Conservation (phyloP, 1,140 invertebrate species). For the Drosophila chauvacae region DNA sequence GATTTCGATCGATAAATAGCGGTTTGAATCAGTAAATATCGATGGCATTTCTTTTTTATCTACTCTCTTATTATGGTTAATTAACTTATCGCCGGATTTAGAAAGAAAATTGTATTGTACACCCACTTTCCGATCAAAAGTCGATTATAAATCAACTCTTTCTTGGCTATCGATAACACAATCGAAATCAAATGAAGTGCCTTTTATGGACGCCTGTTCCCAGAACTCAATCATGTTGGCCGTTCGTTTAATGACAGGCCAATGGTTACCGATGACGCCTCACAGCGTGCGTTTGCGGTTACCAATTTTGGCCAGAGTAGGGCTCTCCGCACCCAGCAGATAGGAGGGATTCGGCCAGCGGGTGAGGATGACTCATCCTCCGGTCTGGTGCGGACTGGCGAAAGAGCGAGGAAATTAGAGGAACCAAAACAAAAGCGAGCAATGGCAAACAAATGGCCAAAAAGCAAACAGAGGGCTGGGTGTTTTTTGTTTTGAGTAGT, state of each 20-base stretch:
- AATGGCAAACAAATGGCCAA: slow-evolving; percentile 51
- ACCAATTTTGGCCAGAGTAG: slow-evolving; percentile 15
- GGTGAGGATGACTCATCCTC: slow-evolving; percentile 18
- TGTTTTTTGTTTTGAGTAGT: slow-evolving; percentile 8
- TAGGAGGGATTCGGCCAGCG: background rate
- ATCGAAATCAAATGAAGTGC: background rate
- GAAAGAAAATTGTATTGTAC: background rate
- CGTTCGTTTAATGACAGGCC: background rate
- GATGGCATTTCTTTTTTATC: background rate
- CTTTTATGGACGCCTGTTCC: slow-evolving; percentile 3
- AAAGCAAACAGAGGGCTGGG: slow-evolving; percentile 43
- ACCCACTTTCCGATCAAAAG: too few relatives aligned
- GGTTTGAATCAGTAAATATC: background rate
- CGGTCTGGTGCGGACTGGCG: background rate
- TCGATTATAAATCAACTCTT: background rate
- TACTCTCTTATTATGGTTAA: background rate
- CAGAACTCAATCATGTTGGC: slow-evolving; percentile 13
- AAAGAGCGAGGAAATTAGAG: slow-evolving; percentile 5
- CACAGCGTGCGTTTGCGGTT: background rate
- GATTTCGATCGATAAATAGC: too few relatives aligned
- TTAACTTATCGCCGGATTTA: background rate
- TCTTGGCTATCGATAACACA: background rate
- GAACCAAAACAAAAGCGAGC: slow-evolving; percentile 50
- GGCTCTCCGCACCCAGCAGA: slow-evolving; percentile 6
- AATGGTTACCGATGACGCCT: slow-evolving; percentile 12